Conservation (phyloP, 2,113 vertebrate genomes). For the Boulengeromyrus knoepffleri region DNA sequence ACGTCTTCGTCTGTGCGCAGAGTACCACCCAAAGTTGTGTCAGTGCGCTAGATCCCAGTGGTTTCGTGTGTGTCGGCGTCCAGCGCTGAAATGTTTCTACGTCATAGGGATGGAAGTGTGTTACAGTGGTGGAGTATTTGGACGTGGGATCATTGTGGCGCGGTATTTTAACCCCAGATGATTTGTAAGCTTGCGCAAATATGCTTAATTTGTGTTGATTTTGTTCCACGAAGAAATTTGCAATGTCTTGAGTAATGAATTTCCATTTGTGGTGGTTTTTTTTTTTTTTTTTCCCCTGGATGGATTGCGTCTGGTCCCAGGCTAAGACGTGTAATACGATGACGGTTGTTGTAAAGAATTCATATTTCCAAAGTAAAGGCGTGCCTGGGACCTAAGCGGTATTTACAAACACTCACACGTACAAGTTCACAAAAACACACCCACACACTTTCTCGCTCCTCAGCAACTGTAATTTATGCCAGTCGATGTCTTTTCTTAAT, state of each 20-base stretch:
- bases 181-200: not conserved
- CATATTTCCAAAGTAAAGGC: slow-evolving; percentile 5
- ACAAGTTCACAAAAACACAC: slow-evolving; percentile 2
- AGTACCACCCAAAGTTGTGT: not conserved
- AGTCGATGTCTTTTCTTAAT: slow-evolving; percentile 8
- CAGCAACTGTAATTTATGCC: slow-evolving; percentile 9
- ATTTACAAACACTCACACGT: slow-evolving; percentile 10
- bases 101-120: not conserved
- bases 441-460: not conserved
- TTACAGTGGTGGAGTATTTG: not conserved
- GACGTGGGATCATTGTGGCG: not conserved
- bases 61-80: not conserved
- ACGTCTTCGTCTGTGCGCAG: not conserved
- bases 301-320: not conserved
- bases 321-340: not conserved
- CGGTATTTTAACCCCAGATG: not conserved
- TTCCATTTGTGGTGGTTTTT: slow-evolving; percentile 1
- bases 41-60: not conserved
- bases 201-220: not conserved
- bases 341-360: not conserved
- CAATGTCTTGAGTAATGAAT: not conserved
- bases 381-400: not conserved
- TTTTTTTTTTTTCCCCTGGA: not conserved
- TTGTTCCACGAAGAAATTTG: not conserved
- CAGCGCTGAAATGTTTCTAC: not conserved